Conservation (phyloP, 2,113 vertebrate genomes). For the Colinus virginianus region DNA sequence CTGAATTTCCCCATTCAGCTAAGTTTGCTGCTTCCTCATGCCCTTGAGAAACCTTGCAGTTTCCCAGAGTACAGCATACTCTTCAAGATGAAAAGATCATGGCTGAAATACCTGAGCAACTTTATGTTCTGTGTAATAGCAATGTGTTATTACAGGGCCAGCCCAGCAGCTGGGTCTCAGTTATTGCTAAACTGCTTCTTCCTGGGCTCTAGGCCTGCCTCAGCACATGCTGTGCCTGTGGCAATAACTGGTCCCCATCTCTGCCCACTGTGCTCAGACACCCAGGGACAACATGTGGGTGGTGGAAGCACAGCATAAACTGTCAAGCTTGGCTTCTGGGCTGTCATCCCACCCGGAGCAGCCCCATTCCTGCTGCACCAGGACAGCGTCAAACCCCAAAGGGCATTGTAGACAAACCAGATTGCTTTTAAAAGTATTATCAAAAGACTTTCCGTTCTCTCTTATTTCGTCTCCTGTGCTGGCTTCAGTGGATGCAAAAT, state of each 20-base stretch:
- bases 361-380: not conserved
- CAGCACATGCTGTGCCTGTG: not conserved
- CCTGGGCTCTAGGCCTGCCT: no score
- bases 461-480: not conserved
- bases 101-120: not conserved
- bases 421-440: not conserved
- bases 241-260: not conserved
- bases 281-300: not conserved
- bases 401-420: not conserved
- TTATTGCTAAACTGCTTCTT: not conserved
- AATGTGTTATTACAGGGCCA: accelerated
- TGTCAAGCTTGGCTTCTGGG: not conserved
- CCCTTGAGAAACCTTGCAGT: slow-evolving; percentile 16
- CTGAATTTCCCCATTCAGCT: slow-evolving; percentile 2
- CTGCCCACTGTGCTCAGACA: accelerated
- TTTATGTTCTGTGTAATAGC: not conserved
- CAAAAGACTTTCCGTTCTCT: not conserved
- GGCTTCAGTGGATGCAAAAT: not conserved
- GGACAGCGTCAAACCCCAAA: not conserved
- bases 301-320: not conserved
- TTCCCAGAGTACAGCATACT: not conserved
- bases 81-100: not conserved
- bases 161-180: no score
- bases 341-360: not conserved
- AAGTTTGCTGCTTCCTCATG: not conserved